Percentiles rank a stretch among this genome's conserved stretches.
These are phyloP conservation scores for Andrena dorsata DNA, from an alignment of 2,888 invertebrate genomes.

Conservation along the genomic window DNA sequence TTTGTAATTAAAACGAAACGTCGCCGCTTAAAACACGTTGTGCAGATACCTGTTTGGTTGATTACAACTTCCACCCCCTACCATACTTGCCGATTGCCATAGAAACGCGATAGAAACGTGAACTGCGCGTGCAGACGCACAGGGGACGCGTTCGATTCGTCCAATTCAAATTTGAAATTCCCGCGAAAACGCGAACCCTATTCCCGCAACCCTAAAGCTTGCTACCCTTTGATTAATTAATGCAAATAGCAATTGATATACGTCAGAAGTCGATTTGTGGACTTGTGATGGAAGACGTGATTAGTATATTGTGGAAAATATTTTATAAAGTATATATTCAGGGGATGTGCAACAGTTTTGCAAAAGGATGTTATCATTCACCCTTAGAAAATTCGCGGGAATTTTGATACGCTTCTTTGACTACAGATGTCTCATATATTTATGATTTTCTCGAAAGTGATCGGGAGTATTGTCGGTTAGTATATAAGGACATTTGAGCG, in stretches of 20 bases:
- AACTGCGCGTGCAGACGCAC: neutral
- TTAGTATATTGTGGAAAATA: neutral
- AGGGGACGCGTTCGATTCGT: neutral
- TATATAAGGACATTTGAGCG: slow-evolving; percentile 64
- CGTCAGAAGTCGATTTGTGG: no score
- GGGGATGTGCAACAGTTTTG: neutral
- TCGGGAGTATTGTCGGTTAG: neutral
- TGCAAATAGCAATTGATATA: neutral
- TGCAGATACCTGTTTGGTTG: slow-evolving; percentile 42
- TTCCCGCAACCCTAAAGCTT: neutral
- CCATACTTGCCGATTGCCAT: slow-evolving; percentile 20
- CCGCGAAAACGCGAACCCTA: neutral
- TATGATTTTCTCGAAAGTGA: slow-evolving; percentile 60
- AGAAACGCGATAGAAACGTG: slow-evolving; percentile 13
- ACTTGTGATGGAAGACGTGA: neutral
- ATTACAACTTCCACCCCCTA: slow-evolving; percentile 32
- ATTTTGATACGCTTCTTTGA: slow-evolving; percentile 32
- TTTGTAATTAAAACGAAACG: slow-evolving; percentile 12
- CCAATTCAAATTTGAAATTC: slow-evolving; percentile 12
- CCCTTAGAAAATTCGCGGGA: neutral
- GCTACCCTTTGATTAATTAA: neutral
- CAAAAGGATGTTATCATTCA: neutral
- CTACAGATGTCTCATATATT: slow-evolving; percentile 61
- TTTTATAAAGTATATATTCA: neutral
- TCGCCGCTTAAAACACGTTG: slow-evolving; percentile 46